Base-by-base conservation (phyloP, 2,888 invertebrate species). In the Noctua pronuba region DNA sequence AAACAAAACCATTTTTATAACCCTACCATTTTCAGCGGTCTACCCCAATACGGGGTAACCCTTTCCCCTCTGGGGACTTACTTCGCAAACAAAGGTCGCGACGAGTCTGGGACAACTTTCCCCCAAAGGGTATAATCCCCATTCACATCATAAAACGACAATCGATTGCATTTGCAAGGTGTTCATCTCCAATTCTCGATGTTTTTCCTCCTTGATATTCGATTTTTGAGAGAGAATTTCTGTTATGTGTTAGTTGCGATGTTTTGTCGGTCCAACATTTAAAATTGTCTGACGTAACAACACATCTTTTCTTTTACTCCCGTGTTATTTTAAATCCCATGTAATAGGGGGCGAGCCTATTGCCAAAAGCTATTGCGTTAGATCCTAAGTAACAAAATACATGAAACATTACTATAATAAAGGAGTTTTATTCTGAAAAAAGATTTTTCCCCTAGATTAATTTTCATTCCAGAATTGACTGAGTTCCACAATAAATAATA, bases 101-200 rank as follows among this genome's bases (percentile, higher is more conserved):
- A 58, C 21, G 21, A 49, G 67, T 66, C 44, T 28, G 46, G 66
- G 66, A 74, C 67, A 80, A 83, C 75, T 79, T 75, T 62, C 77
- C 82, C 77, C 72, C 35, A 75, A 77, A 80, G 74, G 79, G 66
- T 79, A 81, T 64, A 74, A 73, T 71, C 71, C 73, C 46, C 49
- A 68, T 71, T 46, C 28, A 66, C n/a, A 18, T 72, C 79, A 78
- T 82, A 80, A 72, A 85, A 76, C 72, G 55, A 5, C 74, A 65
- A 82, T 79, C 76, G 76, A 82, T 82, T 77, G 31, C 58, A 68
- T 77, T 80, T 60, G 13, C 41, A 67, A 21, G 18, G 31, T 58
- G 49, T 77, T 85, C 77, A 67, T 79, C 46, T 69, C 52, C 28
- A n/a, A 46, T 72, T 79, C 38, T 65, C 6, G 24, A 70, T 76